A percentile compares a stretch with the other conserved stretches of the same genome.
Conservation (phyloP, 2,888 invertebrate species). For the Drosophila quinaria region DNA sequence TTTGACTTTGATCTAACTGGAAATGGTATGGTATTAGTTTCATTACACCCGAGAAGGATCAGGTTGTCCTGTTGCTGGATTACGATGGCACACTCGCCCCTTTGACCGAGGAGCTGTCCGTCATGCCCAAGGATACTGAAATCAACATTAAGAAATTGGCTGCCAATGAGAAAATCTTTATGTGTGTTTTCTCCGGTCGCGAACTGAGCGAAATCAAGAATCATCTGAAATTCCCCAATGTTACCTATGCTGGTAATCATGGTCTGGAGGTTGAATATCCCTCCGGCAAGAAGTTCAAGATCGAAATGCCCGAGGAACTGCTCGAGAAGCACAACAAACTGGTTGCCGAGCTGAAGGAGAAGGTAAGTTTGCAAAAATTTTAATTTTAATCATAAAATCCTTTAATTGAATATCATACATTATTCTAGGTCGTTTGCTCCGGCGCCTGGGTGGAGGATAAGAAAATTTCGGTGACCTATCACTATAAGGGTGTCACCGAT, state of each 20-base stretch:
- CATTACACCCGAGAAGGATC: slow-evolving; percentile 88
- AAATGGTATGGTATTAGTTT: slow-evolving; percentile 67
- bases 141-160: slow-evolving; percentile 89
- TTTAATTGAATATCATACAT: neutral
- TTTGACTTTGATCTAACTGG: neutral
- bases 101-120: slow-evolving; percentile 89
- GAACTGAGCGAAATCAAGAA: slow-evolving; percentile 91
- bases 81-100: slow-evolving; percentile 92
- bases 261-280: slow-evolving; percentile 92
- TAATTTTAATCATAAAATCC: neutral
- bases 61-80: slow-evolving; percentile 90
- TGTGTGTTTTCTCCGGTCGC: slow-evolving; percentile 91
- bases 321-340: slow-evolving; percentile 89
- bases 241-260: slow-evolving; percentile 92
- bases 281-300: slow-evolving; percentile 91
- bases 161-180: slow-evolving; percentile 90
- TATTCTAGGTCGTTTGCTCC: slow-evolving; percentile 88
- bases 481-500: slow-evolving; percentile 90
- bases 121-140: slow-evolving; percentile 90
- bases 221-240: slow-evolving; percentile 87
- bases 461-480: slow-evolving; percentile 90
- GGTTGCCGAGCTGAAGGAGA: slow-evolving; percentile 89
- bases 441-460: slow-evolving; percentile 93
- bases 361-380: slow-evolving; percentile 83
- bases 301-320: slow-evolving; percentile 91